Conservation (phyloP, 2,113 vertebrate genomes). For the Nothocercus julius region DNA sequence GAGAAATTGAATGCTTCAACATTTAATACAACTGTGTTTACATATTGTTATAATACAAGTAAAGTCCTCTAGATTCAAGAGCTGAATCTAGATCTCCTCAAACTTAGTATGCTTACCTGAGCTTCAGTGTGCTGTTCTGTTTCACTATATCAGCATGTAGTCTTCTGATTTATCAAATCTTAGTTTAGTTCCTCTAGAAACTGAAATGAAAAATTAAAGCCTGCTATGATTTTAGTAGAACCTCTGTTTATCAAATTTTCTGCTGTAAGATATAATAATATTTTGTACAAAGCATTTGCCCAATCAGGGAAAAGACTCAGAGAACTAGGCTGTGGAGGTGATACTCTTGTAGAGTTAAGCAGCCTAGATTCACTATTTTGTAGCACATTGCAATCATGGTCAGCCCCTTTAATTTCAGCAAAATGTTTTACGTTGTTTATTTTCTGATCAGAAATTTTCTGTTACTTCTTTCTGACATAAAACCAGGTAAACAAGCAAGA, state of each 20-base stretch:
- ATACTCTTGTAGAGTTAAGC: not conserved
- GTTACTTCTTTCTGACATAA: not conserved
- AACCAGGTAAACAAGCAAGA: not conserved
- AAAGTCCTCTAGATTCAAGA: not conserved
- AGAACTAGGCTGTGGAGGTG: not conserved
- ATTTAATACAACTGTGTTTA: not conserved
- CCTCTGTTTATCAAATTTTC: not conserved
- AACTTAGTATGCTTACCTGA: not conserved
- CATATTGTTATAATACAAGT: not conserved
- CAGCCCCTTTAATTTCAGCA: not conserved
- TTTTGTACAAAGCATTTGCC: not conserved
- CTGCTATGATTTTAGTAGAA: not conserved
- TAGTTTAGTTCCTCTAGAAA: not conserved
- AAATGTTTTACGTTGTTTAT: not conserved
- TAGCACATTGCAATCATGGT: not conserved
- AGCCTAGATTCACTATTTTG: not conserved
- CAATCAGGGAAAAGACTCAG: not conserved
- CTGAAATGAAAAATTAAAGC: not conserved
- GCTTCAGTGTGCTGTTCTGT: not conserved
- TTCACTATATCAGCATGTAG: not conserved
- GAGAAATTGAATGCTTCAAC: not conserved
- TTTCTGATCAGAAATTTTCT: not conserved
- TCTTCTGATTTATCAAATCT: not conserved
- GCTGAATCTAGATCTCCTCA: not conserved
- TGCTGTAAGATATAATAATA: not conserved